Percentiles rank a stretch among this genome's conserved stretches.
Evolutionary conservation across 2,113 vertebrate species (phyloP).

Genomic region (Cephalopterus ornatus): DNA sequence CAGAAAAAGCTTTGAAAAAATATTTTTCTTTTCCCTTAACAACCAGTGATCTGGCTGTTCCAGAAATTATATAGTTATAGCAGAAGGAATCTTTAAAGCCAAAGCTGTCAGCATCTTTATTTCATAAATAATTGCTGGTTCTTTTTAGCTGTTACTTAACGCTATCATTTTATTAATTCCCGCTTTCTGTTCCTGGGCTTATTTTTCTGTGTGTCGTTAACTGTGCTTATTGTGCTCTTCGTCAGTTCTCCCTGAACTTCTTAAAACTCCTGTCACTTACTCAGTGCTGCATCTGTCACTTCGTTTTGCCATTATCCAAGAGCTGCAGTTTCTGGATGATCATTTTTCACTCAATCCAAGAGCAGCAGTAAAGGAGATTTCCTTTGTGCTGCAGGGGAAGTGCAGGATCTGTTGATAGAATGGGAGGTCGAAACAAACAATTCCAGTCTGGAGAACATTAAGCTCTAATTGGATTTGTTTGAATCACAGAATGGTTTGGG

Average conservation of each 20-base stretch:
- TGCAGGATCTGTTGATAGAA: neutral
- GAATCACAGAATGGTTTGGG: neutral
- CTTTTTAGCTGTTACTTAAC: constrained; percentile 54
- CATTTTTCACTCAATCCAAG: constrained; percentile 10
- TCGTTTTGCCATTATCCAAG: neutral
- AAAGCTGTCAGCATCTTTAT: constrained; percentile 49
- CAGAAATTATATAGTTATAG: constrained; percentile 14
- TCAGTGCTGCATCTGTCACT: neutral
- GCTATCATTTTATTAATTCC: constrained; percentile 65
- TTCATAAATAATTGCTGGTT: constrained; percentile 59
- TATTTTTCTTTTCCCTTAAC: neutral
- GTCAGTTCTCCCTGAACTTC: constrained; percentile 23
- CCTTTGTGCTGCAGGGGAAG: neutral
- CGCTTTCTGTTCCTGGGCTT: constrained; percentile 33
- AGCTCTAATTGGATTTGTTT: neutral
- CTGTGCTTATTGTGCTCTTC: constrained; percentile 31
- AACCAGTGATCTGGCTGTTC: constrained; percentile 13
- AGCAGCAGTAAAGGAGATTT: neutral
- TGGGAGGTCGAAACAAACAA: neutral
- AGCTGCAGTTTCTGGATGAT: neutral
- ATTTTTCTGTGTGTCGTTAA: constrained; percentile 1
- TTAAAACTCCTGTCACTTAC: constrained; percentile 40
- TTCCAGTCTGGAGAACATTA: neutral
- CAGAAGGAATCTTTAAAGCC: constrained; percentile 1
- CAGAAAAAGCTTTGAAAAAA: neutral